A percentile compares a stretch with the other conserved stretches of the same genome.
Evolutionary conservation across 2,113 vertebrate species (phyloP).

Genomic region (Garra rufa): DNA sequence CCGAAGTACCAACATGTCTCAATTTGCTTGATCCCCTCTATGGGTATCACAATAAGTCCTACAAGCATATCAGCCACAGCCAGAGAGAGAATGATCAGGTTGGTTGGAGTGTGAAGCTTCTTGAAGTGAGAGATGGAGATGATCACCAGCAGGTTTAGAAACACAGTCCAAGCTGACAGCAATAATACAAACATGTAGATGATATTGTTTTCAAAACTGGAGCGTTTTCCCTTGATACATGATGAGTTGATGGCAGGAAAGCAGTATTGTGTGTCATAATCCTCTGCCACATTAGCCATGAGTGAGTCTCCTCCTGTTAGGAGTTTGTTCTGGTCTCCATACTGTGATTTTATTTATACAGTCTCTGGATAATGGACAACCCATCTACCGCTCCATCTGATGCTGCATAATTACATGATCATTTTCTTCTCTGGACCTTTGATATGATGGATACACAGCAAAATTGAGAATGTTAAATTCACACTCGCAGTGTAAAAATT

Average conservation of each 20-base stretch:
- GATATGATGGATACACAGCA: too few relatives aligned
- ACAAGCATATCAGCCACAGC: constrained; percentile 66
- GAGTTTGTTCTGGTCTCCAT: neutral
- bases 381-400: too few relatives aligned
- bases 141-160: constrained; percentile 49
- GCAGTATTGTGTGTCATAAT: constrained; percentile 12
- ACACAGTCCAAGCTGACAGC: constrained; percentile 26
- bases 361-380: neutral
- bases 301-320: constrained; percentile 10
- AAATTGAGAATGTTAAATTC: too few relatives aligned
- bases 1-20: constrained; percentile 68
- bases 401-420: too few relatives aligned
- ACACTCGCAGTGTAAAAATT: too few relatives aligned
- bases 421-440: too few relatives aligned
- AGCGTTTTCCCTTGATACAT: constrained; percentile 8
- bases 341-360: neutral
- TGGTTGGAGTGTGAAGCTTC: constrained; percentile 72
- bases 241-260: constrained; percentile 27
- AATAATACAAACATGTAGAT: constrained; percentile 19
- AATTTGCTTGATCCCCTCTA: constrained; percentile 54
- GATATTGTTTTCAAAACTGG: neutral
- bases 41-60: constrained; percentile 64
- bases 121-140: constrained; percentile 65
- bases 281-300: neutral
- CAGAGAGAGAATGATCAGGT: constrained; percentile 71